Evolutionary conservation across 2,888 invertebrate species (phyloP).

Genomic region (Dermolepida albohirtum): DNA sequence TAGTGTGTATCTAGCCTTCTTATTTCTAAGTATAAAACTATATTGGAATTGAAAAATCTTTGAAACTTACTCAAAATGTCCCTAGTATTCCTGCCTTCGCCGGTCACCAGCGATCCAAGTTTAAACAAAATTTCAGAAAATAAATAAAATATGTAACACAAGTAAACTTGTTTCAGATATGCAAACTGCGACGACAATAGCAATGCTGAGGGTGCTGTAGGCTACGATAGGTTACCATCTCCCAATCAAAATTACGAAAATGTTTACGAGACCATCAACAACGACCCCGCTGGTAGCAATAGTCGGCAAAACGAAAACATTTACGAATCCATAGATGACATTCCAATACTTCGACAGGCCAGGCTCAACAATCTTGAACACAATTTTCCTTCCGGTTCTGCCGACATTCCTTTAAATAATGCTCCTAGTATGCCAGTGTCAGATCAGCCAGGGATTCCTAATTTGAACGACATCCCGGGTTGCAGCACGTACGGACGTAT

Average conservation of each 20-base stretch:
- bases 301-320: conserved; percentile 63
- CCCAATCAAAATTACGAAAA: conserved; percentile 66
- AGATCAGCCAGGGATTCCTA: conserved; percentile 37
- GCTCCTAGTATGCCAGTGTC: neutral
- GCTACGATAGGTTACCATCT: conserved; percentile 57
- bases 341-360: conserved; percentile 55
- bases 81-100: no score
- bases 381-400: conserved; percentile 11
- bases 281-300: conserved; percentile 60
- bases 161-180: conserved; percentile 52
- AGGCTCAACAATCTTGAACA: conserved; percentile 29
- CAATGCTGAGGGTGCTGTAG: conserved; percentile 69
- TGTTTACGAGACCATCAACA: conserved; percentile 68
- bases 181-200: conserved; percentile 68
- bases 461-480: conserved; percentile 53
- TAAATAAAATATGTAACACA: no score
- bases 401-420: conserved; percentile 16
- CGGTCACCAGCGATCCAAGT: no score
- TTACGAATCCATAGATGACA: conserved; percentile 69
- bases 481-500: conserved; percentile 62
- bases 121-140: no score
- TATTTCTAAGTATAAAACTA: no score
- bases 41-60: no score
- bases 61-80: no score
- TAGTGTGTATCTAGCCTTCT: no score